Percentiles rank a stretch among this genome's conserved stretches.
Evolutionary conservation across 2,888 invertebrate species (phyloP).

Genomic region (Arrhopalites spinosus): DNA sequence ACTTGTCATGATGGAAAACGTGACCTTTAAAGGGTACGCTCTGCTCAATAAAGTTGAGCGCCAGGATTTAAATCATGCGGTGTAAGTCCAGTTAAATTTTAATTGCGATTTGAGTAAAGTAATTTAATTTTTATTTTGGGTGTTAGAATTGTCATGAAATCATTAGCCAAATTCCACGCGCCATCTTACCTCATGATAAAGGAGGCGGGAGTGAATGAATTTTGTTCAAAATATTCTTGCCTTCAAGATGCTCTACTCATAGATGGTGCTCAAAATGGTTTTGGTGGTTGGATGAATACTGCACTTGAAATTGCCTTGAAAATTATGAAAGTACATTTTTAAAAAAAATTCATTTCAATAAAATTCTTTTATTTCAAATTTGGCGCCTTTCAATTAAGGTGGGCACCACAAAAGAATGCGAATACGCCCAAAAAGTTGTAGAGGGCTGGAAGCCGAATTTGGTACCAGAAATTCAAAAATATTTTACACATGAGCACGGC

Average conservation of each 20-base stretch:
- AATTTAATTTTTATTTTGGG: neutral
- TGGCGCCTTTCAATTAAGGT: too few relatives aligned
- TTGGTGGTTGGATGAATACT: neutral
- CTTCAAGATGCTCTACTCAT: neutral
- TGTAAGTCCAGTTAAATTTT: neutral
- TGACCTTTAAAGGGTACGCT: constrained; percentile 8
- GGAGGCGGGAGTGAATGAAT: neutral
- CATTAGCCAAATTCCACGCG: constrained; percentile 17
- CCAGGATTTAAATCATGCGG: neutral
- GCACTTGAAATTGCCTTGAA: neutral
- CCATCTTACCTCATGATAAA: constrained; percentile 10
- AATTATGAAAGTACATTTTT: neutral
- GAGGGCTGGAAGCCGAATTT: neutral
- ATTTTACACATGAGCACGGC: neutral
- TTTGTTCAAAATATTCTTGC: neutral
- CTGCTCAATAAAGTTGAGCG: neutral
- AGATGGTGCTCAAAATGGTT: neutral
- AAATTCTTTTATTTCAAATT: too few relatives aligned
- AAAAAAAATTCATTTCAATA: too few relatives aligned
- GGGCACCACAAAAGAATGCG: too few relatives aligned
- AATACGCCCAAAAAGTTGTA: neutral
- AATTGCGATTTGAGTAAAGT: neutral
- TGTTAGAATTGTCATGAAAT: constrained; percentile 5
- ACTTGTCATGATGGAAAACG: constrained; percentile 21
- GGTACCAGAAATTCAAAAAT: neutral